Base-by-base conservation (phyloP, 1,140 invertebrate genomes). In the Cataglyphis hispanica region DNA sequence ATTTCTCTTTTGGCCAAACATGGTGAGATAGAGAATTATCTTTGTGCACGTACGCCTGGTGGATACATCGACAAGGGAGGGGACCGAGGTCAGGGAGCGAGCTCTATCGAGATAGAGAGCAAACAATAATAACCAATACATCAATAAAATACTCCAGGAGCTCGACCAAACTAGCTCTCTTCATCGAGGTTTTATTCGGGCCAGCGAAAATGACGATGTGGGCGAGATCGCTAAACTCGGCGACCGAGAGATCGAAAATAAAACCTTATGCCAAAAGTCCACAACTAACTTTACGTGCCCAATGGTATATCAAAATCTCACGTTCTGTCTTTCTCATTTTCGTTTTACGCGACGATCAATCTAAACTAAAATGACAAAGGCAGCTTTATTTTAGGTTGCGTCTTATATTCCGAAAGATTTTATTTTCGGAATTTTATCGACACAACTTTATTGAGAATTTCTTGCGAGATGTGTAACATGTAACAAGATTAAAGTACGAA, bases 101-200 rank as follows among this genome's bases (percentile, higher is more conserved):
- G 50, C 77, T 43, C 53, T 80, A 87, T 85, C 87, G 75, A 78
- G 81, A 87, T 81, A 89, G 81, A 89, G 81, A 53, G 80, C 74
- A 81, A 86, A 85, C 75, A 89, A 87, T 72, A 88, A 85, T 81
- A 89, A 85, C 37, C 60, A 74, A 86, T 88, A 84, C 67, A 70
- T 72, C 56, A 80, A 72, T 61, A 80, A 85, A 85, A 63, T 78
- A 58, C 11, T n/a, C 37, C 56, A 37, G 70, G 63, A 16, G 70
- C 69, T 70, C 74, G 75, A 56, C 13, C 19, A 43, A 11, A 58
- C 70, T 40, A 25, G 19, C 27, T 66, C 43, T 56, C 34, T 22
- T 19, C 34, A 63, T 76, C 56, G 25, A 16, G 13, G 0, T 69
- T 87, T 86, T 85, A 80, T 58, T 86, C 58, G 40, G 16, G 64